Base-by-base conservation (phyloP, 2,797 vertebrate genomes). In the Ctenochaetus hawaiiensis region DNA sequence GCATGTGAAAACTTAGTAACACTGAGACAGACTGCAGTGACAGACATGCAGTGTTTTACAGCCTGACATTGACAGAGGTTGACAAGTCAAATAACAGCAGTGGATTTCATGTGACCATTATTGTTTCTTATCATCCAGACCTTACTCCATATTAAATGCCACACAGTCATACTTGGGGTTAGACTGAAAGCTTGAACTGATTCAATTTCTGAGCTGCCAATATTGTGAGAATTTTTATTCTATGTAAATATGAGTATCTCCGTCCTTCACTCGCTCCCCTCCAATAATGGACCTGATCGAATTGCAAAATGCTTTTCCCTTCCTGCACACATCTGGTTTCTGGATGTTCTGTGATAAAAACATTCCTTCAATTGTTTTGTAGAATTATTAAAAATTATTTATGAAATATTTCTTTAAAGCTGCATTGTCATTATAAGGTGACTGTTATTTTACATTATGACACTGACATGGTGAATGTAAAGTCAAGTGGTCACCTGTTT, bases 151-250 rank as follows among this genome's bases (percentile, higher is more conserved):
- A 43, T 61, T 54, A 49, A 3, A 39, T 16, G 51, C 63, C 51
- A 77, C 63, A 26, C 41, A 34, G 0, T 70, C 44, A 41, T 53
- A 54, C 20, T 78, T 75, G 37, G 51, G 67, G 44, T 72, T 74
- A 20, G 59, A 72, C 65, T 82, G 67, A 70, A 56, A 58, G 41
- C 17, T 56, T 18, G 53, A 8, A 5, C 23, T 39, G n/a, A 45
- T 2, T 45, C 0, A 14, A 1, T 44, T 20, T 26, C 22, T 44
- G 41, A 54, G 45, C 22, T n/a, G 26, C 13, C 13, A 43, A 12
- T 54, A 22, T 23, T 22, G 43, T 11, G 51, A 4, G 0, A 17
- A 44, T 49, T 0, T 56, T 52, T 0, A 17, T 68, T 37, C 22
- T 45, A 30, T 53, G 9, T 6, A 7, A 30, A 18, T 61, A 11